Evolutionary conservation across 1,140 invertebrate genomes (phyloP), one percentile per base, ranked within the genome.

Genomic region (Papilio xuthus): DNA sequence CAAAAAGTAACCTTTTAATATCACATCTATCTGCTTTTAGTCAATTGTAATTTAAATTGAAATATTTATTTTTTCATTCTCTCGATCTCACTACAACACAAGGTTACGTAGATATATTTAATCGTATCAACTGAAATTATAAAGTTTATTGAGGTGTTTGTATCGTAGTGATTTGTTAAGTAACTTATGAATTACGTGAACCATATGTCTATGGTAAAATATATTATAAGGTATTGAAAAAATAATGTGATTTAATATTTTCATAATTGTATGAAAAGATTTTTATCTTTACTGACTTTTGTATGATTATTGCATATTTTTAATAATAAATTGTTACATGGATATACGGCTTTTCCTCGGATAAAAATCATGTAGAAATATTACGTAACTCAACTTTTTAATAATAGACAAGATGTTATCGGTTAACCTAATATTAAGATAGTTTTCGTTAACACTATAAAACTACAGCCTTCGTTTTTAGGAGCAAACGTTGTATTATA

Each of bases 181-280:
- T 67, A 67, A 32, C 26, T 28, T 32, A 13, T 50, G 15, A 37
- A 50, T 32, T 0, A 7, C 26, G 13, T 15, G 2, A 63, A 15
- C 60, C 60, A 67, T 67, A 67, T 67, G 60, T 67, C 60, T 67
- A 67, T 67, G 60, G 60, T 32, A 28, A 63, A 63, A 32, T 9
- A 28, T 12, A 0, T 67, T 67, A 26, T 60, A 60, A 67, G 60
- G 3, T 1, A 67, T 18, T 67, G 6, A 67, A 28, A 32, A 67
- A 23, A 50, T 50, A n/a, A n/a, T 32, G 26, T 67, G 2, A 32
- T 67, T 32, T 18, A 28, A 67, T 67, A 23, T 28, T 32, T 15
- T 28, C 4, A 6, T 28, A 15, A 15, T n/a, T 67, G 60, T 67
- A 18, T 67, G 26, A 28, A 9, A 28, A 67, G 13, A 20, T 20